Base-by-base conservation (phyloP, 92 coral and sea anemone species). In the Desmophyllum pertusum region DNA sequence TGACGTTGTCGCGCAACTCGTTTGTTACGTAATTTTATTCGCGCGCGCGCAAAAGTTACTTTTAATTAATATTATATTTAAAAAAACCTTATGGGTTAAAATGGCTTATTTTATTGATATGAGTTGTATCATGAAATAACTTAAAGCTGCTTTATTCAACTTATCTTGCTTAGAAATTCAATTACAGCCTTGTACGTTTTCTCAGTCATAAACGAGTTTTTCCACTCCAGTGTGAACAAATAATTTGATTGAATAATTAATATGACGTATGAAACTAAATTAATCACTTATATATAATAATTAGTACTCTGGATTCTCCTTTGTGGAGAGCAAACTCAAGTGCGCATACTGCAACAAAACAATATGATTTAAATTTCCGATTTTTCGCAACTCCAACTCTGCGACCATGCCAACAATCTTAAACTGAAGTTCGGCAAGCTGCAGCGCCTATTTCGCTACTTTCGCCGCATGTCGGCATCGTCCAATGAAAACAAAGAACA, bases 381-480 rank as follows among this genome's bases (percentile, higher is more conserved):
- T 27, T 19, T n/a, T 27, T 59, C 27, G 15, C 5, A 10, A 6
- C 6, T 67, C 45, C 27, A 67, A 67, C 45, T 27, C 29, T 35
- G 55, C 64, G 48, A 51, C 7, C 17, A 82, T 71, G 86, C 7
- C 37, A 11, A 9, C 23, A 55, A 18, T 13, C 25, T 30, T 52
- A 73, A 73, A 38, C 69, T 61, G 50, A 81, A 81, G 30, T 52
- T 62, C 83, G 70, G 73, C 96, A 94, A 96, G 81, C 94, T 94
- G 93, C 91, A 92, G 78, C 93, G 91, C 70, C 27, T 97, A 81
- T 88, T 92, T 15, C 89, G 89, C 70, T 94, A 90, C 78, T 84
- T 97, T 77, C 95, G 96, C 89, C 98, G 99, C 95, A 94, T 97
- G 98, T 91, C 98, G 90, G 88, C 99, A 80, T 83, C 93, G 91